Conservation (phyloP, 2,797 vertebrate genomes). For the Chaenodraco wilsoni region DNA sequence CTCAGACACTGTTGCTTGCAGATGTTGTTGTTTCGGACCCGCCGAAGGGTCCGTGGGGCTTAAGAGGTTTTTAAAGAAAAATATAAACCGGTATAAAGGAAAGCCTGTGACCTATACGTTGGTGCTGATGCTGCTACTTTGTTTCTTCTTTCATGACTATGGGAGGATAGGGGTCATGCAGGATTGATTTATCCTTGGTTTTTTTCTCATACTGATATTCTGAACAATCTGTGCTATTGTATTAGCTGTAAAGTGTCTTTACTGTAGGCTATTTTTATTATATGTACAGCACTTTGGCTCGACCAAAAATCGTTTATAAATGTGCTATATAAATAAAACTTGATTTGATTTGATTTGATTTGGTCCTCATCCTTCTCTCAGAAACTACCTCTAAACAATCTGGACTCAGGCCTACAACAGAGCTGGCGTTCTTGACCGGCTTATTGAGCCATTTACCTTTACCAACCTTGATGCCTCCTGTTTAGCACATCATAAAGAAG, state of each 20-base stretch:
- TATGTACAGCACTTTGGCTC: no score
- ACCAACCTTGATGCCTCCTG: conserved; percentile 39
- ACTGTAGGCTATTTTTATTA: no score
- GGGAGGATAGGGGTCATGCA: conserved; percentile 26
- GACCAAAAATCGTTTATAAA: no score
- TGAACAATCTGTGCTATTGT: no score
- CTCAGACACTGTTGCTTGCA: no score
- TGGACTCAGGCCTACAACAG: conserved; percentile 17
- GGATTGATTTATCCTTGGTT: conserved; percentile 24
- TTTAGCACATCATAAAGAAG: conserved; percentile 37
- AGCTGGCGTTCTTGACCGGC: conserved; percentile 26
- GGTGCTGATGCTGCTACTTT: conserved; percentile 19
- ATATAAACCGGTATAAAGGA: background rate
- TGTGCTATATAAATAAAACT: no score
- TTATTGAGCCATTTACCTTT: conserved; percentile 48
- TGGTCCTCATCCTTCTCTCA: conserved; percentile 8
- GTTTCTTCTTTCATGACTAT: conserved; percentile 16
- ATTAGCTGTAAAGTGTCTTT: no score
- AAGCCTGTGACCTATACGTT: background rate
- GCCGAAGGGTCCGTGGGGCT: no score
- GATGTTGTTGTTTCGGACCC: no score
- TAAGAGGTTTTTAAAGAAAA: no score
- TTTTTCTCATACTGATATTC: no score
- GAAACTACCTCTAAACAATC: conserved; percentile 25
- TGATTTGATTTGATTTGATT: no score